Base-by-base conservation (phyloP, 2,888 invertebrate genomes). In the Glomeris marginata region DNA sequence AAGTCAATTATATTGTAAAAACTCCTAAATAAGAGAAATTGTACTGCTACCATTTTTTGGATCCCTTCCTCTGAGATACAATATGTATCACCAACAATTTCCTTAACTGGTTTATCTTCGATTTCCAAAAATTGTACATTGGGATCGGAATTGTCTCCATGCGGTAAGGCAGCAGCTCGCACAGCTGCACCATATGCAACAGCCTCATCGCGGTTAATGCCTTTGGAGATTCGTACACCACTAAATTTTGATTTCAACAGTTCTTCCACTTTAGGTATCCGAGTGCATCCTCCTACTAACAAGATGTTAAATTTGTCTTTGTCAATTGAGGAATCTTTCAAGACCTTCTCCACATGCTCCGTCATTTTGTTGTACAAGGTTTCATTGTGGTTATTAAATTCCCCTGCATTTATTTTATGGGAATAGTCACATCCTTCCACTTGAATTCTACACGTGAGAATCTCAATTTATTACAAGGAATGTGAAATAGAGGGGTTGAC, bases 251-350 rank as follows among this genome's bases (percentile, higher is more conserved):
- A 47, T 67, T 95, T 92, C 52, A 98, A 76, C 51, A 97, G 76
- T 66, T 94, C 91, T 72, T 97, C 95, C 60, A 97, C 87, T 72
- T 92, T 95, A 49, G 95, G 97, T 63, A 97, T 95, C 70, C 95
- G 84, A 36, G 95, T 97, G 43, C 95, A 95, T 46, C 92, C 95
- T 59, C 95, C 95, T 49, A 74, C 82, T 65, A 87, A 71, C 13
- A 92, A 92, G 56, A 94, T 90, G 65, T 88, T 87, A 56, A 97
- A 81, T 61, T 78, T 77, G 2, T 79, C 71, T 69, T 97, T 97
- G 73, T 94, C 92, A 80, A 97, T 80, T 70, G 95, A 94, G 54
- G 95, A 92, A 67, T 97, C 95, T 53, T 88, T 78, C 49, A 97
- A 72, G 4, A 94, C 81, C 71, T 94, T 95, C 71, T 97, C 94